These are phyloP conservation scores for Enhydra lutris DNA, from an alignment of 2,113 vertebrate species.

Conservation along the genomic window DNA sequence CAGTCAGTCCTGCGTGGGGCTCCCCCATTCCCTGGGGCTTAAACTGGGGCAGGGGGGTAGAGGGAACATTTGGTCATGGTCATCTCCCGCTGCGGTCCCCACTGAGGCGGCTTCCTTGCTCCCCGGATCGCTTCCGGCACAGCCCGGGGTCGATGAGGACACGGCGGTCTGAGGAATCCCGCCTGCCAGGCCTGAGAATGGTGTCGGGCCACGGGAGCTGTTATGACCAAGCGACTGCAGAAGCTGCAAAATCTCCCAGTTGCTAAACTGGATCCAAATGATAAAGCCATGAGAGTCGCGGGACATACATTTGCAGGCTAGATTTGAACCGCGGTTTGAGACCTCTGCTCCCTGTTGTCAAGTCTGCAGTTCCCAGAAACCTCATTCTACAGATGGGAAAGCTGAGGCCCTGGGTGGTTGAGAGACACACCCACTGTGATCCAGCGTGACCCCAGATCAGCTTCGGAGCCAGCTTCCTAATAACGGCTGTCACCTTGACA, in stretches of 20 bases:
- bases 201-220: neutral
- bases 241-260: neutral
- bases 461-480: neutral
- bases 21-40: neutral
- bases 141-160: neutral
- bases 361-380: neutral
- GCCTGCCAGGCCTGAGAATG: neutral
- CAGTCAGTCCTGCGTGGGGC: neutral
- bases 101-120: neutral
- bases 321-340: neutral
- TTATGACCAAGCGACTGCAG: neutral
- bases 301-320: neutral
- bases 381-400: neutral
- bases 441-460: neutral
- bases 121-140: neutral
- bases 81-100: neutral
- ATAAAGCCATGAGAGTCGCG: neutral
- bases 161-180: neutral
- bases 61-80: neutral
- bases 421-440: neutral
- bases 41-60: neutral
- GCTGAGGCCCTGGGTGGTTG: neutral
- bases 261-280: neutral
- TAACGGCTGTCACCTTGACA: rapidly evolving
- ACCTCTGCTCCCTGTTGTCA: neutral